A percentile compares a stretch with the other conserved stretches of the same genome.
Conservation (phyloP, 2,797 vertebrate genomes). For the Heteromormyrus szaboi region DNA sequence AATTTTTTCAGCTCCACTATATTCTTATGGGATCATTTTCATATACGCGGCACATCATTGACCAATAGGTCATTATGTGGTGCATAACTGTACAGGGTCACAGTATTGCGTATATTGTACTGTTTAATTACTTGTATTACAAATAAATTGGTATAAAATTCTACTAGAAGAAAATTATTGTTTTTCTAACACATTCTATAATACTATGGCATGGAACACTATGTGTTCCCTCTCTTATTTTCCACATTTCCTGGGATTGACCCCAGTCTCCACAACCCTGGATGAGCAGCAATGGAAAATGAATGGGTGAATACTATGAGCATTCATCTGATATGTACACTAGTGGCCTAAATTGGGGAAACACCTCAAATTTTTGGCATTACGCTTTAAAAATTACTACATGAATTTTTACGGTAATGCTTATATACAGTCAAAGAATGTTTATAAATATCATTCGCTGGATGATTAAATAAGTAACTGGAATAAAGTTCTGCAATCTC, state of each 20-base stretch:
- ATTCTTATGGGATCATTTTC: neutral
- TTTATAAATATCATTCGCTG: neutral
- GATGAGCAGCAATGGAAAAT: neutral
- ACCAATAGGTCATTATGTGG: neutral
- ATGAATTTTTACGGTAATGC: neutral
- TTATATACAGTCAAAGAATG: neutral
- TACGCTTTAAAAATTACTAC: neutral
- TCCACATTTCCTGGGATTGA: neutral
- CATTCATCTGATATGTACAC: neutral
- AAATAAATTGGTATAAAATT: neutral
- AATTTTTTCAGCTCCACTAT: neutral
- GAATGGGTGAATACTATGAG: neutral
- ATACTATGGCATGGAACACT: neutral
- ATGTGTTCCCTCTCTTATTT: neutral
- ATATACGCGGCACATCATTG: neutral
- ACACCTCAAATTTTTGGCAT: neutral
- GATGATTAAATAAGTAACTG: neutral
- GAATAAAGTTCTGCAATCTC: neutral
- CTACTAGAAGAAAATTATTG: neutral
- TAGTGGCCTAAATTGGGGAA: neutral
- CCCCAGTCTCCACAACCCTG: neutral
- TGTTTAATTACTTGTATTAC: neutral
- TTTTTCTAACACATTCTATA: neutral
- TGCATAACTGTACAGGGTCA: neutral
- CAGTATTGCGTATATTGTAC: neutral